Percentiles rank a stretch among this genome's conserved stretches.
Conservation (phyloP, 2,797 vertebrate species). For the Anas georgica region DNA sequence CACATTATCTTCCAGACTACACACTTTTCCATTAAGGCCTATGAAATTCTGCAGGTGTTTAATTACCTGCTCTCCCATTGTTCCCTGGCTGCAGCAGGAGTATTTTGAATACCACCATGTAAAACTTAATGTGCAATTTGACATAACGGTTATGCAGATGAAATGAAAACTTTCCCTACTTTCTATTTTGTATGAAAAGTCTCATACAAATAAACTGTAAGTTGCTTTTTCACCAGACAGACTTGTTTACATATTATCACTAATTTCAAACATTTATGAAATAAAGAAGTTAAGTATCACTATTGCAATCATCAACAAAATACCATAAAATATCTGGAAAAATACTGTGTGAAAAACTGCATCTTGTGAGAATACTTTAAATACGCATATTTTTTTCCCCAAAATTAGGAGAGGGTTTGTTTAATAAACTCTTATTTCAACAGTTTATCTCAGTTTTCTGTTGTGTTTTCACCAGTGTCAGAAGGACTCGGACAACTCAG, state of each 20-base stretch:
- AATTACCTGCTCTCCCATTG: conserved; percentile 63
- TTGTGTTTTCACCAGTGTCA: neutral
- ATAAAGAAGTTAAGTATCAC: neutral
- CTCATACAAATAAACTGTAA: neutral
- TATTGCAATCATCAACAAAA: neutral
- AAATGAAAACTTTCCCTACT: conserved; percentile 30
- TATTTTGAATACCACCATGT: conserved; percentile 19
- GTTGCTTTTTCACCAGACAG: neutral
- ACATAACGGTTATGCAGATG: conserved; percentile 27
- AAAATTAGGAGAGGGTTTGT: neutral
- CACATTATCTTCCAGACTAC: conserved; percentile 69
- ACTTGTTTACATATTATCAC: conserved; percentile 1
- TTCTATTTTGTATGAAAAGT: neutral
- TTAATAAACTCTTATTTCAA: neutral
- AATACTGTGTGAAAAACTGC: neutral
- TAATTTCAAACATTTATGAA: neutral
- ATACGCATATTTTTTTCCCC: neutral
- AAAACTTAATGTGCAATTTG: conserved; percentile 38
- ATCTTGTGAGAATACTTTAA: neutral
- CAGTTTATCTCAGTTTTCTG: neutral
- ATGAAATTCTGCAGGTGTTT: conserved; percentile 68
- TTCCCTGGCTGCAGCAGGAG: conserved; percentile 45
- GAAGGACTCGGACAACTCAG: neutral
- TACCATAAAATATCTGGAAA: neutral
- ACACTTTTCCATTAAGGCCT: conserved; percentile 67